Evolutionary conservation across 2,888 invertebrate genomes (phyloP).

Genomic region (Athetis lepigone): DNA sequence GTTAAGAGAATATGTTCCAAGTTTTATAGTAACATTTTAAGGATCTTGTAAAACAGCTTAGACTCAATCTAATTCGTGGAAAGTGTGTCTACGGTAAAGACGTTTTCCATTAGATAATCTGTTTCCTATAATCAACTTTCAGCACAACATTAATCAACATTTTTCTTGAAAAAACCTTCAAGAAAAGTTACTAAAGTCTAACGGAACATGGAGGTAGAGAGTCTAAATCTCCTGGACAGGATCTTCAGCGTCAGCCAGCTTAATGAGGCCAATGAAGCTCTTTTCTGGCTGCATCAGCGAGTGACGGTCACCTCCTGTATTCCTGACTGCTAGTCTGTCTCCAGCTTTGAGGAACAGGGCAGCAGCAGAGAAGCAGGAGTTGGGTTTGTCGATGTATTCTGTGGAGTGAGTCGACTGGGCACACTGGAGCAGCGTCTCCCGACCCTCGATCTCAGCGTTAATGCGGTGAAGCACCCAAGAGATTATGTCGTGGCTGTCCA

Average conservation of each 20-base stretch:
- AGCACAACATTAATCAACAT: background rate
- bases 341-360: conserved; percentile 91
- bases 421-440: conserved; percentile 93
- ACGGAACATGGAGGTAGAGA: conserved; percentile 19
- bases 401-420: conserved; percentile 92
- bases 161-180: conserved; percentile 15
- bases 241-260: conserved; percentile 91
- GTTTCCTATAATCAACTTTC: conserved; percentile 14
- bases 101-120: conserved; percentile 6
- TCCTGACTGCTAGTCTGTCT: conserved; percentile 93
- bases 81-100: background rate
- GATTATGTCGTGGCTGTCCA: conserved; percentile 94
- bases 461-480: conserved; percentile 93
- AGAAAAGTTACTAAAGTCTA: conserved; percentile 26
- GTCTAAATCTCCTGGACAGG: conserved; percentile 79
- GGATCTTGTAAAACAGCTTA: conserved; percentile 11
- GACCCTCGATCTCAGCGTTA: conserved; percentile 86
- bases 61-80: conserved; percentile 1
- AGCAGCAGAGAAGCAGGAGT: conserved; percentile 94
- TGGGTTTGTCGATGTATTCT: conserved; percentile 90
- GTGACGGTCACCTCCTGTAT: conserved; percentile 92
- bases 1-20: conserved; percentile 29
- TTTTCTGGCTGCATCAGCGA: conserved; percentile 94
- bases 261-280: conserved; percentile 95
- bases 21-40: conserved; percentile 16